Evolutionary conservation across 2,797 vertebrate species (phyloP), one percentile per base, ranked within the genome.

Genomic region (Gobio occitaniae): DNA sequence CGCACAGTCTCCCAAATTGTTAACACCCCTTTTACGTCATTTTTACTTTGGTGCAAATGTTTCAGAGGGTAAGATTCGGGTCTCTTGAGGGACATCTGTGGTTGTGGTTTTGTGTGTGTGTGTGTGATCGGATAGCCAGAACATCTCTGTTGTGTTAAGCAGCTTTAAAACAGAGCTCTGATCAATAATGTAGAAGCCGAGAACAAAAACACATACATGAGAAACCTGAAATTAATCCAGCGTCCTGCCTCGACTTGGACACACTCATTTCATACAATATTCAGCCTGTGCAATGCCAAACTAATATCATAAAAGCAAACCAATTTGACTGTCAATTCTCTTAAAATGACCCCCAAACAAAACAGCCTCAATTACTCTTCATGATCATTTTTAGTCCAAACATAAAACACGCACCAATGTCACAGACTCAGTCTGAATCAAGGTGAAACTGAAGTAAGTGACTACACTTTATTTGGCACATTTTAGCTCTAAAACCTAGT

Each of bases 131-230:
- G 80, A 88, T 86, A 80, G 56, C 70, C 25, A 84, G 48, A 80
- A 47, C 74, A 66, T 56, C 52, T 65, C 68, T 82, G 29, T 81
- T 84, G 59, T 84, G n/a, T 63, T 65, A 29, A 36, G 54, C 83
- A 25, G 66, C 25, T 72, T 79, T 75, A 78, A 84, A 74, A 82
- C 69, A 74, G 69, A 63, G 66, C n/a, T 87, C 36, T 78, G 15
- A 82, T 87, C 38, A 85, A 87, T 87, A 80, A 87, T 86, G 68
- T 38, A 86, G 47, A 29, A 74, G 68, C 38, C 0, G n/a, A 44
- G 25, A 66, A 72, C 86, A 74, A 90, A 89, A 87, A 91, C 87
- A 89, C 86, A 89, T 84, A 86, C 70, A 75, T 72, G 32, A 76
- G 72, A 72, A 69, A 61, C 59, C 38, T 77, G 80, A 70, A 56